Base-by-base conservation (phyloP, 2,113 vertebrate species). In the Turnix velox region DNA sequence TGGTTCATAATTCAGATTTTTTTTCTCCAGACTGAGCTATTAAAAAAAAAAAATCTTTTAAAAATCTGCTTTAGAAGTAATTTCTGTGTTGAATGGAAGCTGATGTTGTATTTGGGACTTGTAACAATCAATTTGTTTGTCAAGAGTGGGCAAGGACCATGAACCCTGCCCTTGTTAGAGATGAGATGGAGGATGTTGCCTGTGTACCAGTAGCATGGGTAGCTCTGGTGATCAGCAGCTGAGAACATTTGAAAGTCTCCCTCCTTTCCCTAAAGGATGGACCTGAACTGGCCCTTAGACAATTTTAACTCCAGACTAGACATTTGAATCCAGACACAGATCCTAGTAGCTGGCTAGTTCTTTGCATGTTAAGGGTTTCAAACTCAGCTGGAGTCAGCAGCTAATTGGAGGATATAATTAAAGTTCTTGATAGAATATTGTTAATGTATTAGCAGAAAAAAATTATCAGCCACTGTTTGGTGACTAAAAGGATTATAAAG, bases 151-250 rank as follows among this genome's bases (percentile, higher is more conserved):
- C 57, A 14, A 67, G 31, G 52, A 18, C 48, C 40, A 16, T 76
- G 91, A 72, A 17, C 73, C 45, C 75, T 90, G 57, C n/a, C 9
- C 27, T 59, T 2, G 6, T 83, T 46, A 22, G 10, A 46, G 42
- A 31, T 6, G 18, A 57, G 58, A 5, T 57, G 57, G 12, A 2
- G 0, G 20, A 4, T 0, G 0, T 61, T 49, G 59, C 12, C 0
- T 9, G 0, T 7, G 33, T 18, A 35, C 82, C 18, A 0, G 13
- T 61, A n/a, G 20, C 14, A 3, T 0, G 23, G 51, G 20, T 40
- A 66, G 4, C 48, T 45, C 49, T 7, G 8, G 57, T n/a, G 67
- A 33, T 51, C 18, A 73, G 77, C 43, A 49, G 72, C 52, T 39
- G 61, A 43, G 48, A 20, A 2, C 3, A 19, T 39, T 9, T 35